Evolutionary conservation across 2,797 vertebrate species (phyloP).

Genomic region (Lemur catta): DNA sequence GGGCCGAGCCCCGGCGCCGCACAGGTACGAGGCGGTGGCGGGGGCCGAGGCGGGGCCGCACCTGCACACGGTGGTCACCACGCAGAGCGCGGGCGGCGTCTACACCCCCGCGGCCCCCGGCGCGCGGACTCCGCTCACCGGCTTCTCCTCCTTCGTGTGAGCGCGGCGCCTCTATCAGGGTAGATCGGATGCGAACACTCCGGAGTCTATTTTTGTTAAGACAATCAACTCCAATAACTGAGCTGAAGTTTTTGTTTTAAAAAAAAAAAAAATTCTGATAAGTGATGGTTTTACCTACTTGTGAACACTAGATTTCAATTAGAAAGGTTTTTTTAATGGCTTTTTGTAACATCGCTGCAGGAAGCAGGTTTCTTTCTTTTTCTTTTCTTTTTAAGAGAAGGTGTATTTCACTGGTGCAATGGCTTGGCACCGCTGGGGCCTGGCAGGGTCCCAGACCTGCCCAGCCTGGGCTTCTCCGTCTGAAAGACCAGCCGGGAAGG

Average conservation of each 20-base stretch:
- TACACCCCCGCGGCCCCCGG: constrained; percentile 92
- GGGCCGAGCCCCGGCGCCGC: constrained; percentile 85
- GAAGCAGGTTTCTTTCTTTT: constrained; percentile 78
- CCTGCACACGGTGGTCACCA: constrained; percentile 96
- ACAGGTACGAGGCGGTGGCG: constrained; percentile 92
- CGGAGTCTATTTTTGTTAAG: constrained; percentile 74
- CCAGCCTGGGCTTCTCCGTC: not conserved
- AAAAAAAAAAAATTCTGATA: constrained; percentile 67
- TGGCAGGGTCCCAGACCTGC: constrained; percentile 56
- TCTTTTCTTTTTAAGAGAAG: constrained; percentile 83
- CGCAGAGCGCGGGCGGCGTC: constrained; percentile 94
- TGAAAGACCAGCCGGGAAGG: constrained; percentile 37
- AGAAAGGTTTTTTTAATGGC: constrained; percentile 76
- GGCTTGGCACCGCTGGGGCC: constrained; percentile 60
- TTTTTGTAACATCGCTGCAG: constrained; percentile 85
- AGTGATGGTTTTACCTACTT: constrained; percentile 80
- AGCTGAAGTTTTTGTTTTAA: constrained; percentile 77
- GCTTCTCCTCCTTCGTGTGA: constrained; percentile 98
- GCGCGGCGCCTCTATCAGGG: constrained; percentile 77
- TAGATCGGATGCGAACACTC: constrained; percentile 74
- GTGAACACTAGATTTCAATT: constrained; percentile 78
- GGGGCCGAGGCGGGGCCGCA: constrained; percentile 89
- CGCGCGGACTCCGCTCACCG: constrained; percentile 94
- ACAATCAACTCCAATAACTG: constrained; percentile 80
- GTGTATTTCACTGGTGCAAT: constrained; percentile 74